Conservation (phyloP, 2,888 invertebrate genomes). For the Cephus runcator region DNA sequence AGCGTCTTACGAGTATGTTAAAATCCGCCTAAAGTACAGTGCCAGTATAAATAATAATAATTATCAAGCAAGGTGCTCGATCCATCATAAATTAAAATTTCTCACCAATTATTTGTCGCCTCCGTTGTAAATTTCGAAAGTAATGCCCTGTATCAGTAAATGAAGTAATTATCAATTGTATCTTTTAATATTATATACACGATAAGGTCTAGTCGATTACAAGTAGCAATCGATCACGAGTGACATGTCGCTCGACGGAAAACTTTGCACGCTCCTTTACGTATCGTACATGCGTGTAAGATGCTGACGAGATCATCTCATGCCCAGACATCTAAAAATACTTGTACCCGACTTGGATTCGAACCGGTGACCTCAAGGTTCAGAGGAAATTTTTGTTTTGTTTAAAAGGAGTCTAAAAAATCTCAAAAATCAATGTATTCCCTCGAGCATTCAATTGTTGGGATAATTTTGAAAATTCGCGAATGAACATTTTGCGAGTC, state of each 20-base stretch:
- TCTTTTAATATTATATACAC: neutral
- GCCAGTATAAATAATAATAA: neutral
- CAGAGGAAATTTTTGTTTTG: neutral
- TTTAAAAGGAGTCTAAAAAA: neutral
- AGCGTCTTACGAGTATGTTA: neutral
- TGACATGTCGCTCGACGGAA: neutral
- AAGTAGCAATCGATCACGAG: neutral
- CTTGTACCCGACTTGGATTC: neutral
- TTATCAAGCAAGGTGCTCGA: neutral
- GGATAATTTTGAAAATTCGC: neutral
- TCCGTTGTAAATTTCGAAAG: neutral
- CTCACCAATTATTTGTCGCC: neutral
- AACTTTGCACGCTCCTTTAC: neutral
- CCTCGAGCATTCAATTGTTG: neutral
- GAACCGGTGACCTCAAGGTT: neutral
- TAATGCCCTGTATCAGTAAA: neutral
- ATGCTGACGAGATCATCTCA: neutral
- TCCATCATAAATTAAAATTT: neutral
- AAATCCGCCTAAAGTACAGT: neutral
- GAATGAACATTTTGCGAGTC: neutral
- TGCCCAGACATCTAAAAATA: slow-evolving; percentile 4
- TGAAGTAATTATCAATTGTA: neutral
- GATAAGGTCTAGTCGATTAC: neutral
- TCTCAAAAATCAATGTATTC: neutral
- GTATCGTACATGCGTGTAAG: neutral